Conservation (phyloP, 2,888 invertebrate species). For the Eulithis prunata region DNA sequence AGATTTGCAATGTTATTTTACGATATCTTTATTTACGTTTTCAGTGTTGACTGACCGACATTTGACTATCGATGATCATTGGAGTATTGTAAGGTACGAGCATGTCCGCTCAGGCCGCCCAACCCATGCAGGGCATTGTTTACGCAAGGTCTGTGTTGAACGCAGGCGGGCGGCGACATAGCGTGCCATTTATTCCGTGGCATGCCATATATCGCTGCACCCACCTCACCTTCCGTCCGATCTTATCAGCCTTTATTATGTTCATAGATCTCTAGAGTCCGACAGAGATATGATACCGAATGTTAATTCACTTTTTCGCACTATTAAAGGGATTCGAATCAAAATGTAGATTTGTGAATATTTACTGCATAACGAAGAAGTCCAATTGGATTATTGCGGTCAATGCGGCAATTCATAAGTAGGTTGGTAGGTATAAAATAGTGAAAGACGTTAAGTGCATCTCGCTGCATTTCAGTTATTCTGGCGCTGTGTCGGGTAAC, state of each 20-base stretch:
- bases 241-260: conserved; percentile 47
- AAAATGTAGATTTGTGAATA: conserved; percentile 1
- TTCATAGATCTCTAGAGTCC: conserved; percentile 34
- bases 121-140: conserved; percentile 54
- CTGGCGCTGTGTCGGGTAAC: conserved; percentile 48
- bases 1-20: conserved; percentile 28
- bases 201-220: conserved; percentile 56
- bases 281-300: conserved; percentile 32
- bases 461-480: conserved; percentile 47
- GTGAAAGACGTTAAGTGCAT: conserved; percentile 34
- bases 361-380: conserved; percentile 22
- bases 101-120: conserved; percentile 45
- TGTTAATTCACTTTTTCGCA: conserved; percentile 18
- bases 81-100: conserved; percentile 44
- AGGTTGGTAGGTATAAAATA: conserved; percentile 6
- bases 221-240: conserved; percentile 45
- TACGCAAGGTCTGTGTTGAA: conserved; percentile 54
- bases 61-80: conserved; percentile 28
- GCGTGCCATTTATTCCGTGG: conserved; percentile 49
- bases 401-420: conserved; percentile 1
- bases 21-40: conserved; percentile 14
- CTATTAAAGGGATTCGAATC: background rate
- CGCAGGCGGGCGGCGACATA: conserved; percentile 45
- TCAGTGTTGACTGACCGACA: conserved; percentile 20
- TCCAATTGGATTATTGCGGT: conserved; percentile 7